A percentile compares a stretch with the other conserved stretches of the same genome.
Evolutionary conservation across 2,797 vertebrate genomes (phyloP).

Genomic region (Champsocephalus gunnari): DNA sequence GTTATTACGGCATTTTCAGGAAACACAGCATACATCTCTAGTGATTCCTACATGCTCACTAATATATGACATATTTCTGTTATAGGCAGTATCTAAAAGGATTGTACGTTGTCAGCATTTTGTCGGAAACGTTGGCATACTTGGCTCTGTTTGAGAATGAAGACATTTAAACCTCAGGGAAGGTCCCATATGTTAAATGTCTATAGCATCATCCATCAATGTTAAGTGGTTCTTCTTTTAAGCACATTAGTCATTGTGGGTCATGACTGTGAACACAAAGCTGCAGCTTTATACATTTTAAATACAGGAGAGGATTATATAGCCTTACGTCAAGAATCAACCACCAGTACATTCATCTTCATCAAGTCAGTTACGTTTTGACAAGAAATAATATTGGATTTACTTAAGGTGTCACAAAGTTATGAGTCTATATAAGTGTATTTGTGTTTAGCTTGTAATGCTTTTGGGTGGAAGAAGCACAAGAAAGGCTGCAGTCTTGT

Average conservation of each 20-base stretch:
- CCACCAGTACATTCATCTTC: conserved; percentile 21
- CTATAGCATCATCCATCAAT: conserved; percentile 51
- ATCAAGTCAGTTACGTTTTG: conserved; percentile 32
- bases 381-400: not conserved
- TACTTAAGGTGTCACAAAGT: conserved; percentile 26
- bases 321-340: conserved; percentile 8
- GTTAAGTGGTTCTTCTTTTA: conserved; percentile 24
- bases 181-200: conserved; percentile 38
- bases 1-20: not conserved
- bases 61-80: not conserved
- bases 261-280: conserved; percentile 45
- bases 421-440: conserved; percentile 22
- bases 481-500: conserved; percentile 16
- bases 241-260: conserved; percentile 41
- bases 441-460: conserved; percentile 21
- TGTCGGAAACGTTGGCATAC: conserved; percentile 17
- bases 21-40: not conserved
- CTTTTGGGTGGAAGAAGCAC: conserved; percentile 10
- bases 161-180: conserved; percentile 44
- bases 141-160: conserved; percentile 33
- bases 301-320: not conserved
- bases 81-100: conserved; percentile 11
- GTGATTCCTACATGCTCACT: not conserved
- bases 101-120: conserved; percentile 16
- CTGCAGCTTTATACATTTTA: conserved; percentile 15